Evolutionary conservation across 2,797 vertebrate genomes (phyloP), one percentile per base, ranked within the genome.

Genomic region (Mus caroli): DNA sequence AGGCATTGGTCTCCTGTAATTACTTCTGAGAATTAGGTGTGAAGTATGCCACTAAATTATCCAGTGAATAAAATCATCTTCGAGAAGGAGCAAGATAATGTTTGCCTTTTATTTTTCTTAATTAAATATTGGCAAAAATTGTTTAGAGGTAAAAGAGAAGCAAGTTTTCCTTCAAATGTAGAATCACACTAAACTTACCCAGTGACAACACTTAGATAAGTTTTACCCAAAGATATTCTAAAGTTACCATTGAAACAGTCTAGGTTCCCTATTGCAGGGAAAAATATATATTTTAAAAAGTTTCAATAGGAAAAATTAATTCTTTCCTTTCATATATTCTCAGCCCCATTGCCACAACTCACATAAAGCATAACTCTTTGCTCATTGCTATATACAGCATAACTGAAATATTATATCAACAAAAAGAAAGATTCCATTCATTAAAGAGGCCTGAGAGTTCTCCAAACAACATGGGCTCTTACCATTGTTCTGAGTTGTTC

Each of bases 1-100:
- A 97, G 76, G n/a, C 17, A 73, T 34, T 93, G 54, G 24, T 92
- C 46, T 96, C 97, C 97, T 92, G 24, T 76, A 98, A 98, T 97
- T 97, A 95, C 90, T 97, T 96, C 88, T 97, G 94, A 96, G 93
- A 95, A 97, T 46, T 96, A 90, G 43, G 71, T 96, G 97, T 46
- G 14, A 95, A 92, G 24, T 90, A 28, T 1, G 14, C 92, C 86
- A 95, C 95, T 98, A 97, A 97, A 96, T 93, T 93, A 97, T 97
- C 97, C 95, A 97, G 62, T 77, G 52, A 94, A 92, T 77, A 88
- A 50, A 95, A 34, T 20, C 88, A 73, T 5, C 13, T 50, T 94
- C 97, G 96, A 28, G 83, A 90, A 94, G 83, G 94, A 94, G 20
- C 54, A 96, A 96, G 94, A 54, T 54, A 88, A 40, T 67, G 13